Base-by-base conservation (phyloP, 1,140 invertebrate genomes). In the Drosophila sproati region DNA sequence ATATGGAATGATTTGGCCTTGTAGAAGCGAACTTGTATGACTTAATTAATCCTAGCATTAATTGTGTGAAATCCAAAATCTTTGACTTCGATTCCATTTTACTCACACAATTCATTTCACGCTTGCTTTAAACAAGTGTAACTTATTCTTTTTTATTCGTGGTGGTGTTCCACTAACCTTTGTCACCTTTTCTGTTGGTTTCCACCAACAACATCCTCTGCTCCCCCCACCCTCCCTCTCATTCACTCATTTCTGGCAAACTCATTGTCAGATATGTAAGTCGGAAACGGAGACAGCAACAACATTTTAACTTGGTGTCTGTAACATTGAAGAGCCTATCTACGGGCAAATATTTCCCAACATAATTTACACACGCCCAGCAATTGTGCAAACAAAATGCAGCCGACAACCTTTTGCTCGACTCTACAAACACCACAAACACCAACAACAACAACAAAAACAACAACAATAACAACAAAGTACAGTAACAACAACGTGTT, bases 311-410 rank as follows among this genome's bases (percentile, higher is more conserved):
- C 57, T 43, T 37, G 43, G 5, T 8, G 51, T 37, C 66, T 50
- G 20, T 74, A 71, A 73, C 82, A 85, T 81, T 87, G 57, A 81
- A 63, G 83, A 78, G 60, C 73, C 80, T 87, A 87, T 88, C 83
- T 67, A 60, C 45, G 60, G 54, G 62, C 64, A 89, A 88, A 88
- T 88, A 83, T 88, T 88, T 70, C 60, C 85, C 83, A 89, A 89
- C 83, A 88, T 85, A 73, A 88, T 89, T 88, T 78, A 88, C 80
- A 83, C 78, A 77, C 82, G 60, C 52, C 72, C 64, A 81, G 63
- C 79, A 83, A 83, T 82, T 83, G 77, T 70, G 80, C 63, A 89
- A 85, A 88, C 85, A 88, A 71, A 88, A 89, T 90, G 86, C 85
- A 88, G 80, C 82, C 71, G 71, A 68, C 80, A 88, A 87, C 76